Conservation (phyloP, 2,888 invertebrate species). For the Microdon myrmicae region DNA sequence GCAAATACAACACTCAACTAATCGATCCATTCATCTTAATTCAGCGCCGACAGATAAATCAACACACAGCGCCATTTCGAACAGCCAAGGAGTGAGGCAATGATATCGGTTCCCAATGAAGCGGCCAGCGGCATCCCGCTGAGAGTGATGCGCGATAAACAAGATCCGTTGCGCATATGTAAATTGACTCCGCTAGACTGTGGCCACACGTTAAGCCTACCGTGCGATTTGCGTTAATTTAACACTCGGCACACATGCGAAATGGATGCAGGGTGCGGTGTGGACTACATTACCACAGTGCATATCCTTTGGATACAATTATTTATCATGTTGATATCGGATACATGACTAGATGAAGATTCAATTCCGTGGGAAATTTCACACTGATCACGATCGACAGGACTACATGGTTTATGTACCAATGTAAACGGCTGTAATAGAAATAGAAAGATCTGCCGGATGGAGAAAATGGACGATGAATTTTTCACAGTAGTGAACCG, state of each 20-base stretch:
- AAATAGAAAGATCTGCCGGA: no score
- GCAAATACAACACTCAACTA: constrained; percentile 20
- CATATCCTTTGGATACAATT: constrained; percentile 23
- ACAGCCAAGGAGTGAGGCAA: background rate
- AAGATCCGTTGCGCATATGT: constrained; percentile 54
- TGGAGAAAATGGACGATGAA: no score
- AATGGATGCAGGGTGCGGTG: constrained; percentile 2
- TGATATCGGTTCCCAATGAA: constrained; percentile 24
- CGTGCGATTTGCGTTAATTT: constrained; percentile 43
- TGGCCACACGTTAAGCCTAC: constrained; percentile 29
- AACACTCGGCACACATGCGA: constrained; percentile 35
- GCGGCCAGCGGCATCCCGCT: constrained; percentile 55
- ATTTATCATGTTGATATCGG: constrained; percentile 29
- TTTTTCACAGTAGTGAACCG: no score
- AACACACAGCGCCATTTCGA: constrained; percentile 25
- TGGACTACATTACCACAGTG: constrained; percentile 22
- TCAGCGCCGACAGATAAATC: constrained; percentile 42
- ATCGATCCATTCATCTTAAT: constrained; percentile 47
- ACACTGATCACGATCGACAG: no score
- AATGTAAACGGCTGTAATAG: no score
- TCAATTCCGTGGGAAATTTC: constrained; percentile 28
- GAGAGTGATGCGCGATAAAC: constrained; percentile 58
- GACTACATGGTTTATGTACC: no score
- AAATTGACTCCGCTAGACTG: constrained; percentile 44
- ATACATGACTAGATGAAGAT: constrained; percentile 1